Evolutionary conservation across 2,113 vertebrate genomes (phyloP).

Genomic region (Lagopus leucura): DNA sequence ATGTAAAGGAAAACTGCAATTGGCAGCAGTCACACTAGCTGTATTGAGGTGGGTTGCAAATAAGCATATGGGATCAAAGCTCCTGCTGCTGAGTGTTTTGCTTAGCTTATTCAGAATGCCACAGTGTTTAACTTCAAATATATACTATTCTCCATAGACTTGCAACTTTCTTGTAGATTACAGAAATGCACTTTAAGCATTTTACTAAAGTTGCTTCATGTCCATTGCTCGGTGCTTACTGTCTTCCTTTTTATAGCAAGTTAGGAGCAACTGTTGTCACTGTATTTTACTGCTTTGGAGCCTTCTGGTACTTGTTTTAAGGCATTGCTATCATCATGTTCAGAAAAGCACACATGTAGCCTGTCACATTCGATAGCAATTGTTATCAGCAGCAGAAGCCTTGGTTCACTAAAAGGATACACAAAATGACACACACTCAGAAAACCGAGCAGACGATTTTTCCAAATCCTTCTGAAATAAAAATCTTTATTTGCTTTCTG

Average conservation of each 20-base stretch:
- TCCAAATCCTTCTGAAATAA: not conserved
- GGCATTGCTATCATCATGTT: not conserved
- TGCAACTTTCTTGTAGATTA: not conserved
- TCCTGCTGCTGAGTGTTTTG: not conserved
- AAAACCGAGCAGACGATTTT: not conserved
- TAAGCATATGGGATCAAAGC: not conserved
- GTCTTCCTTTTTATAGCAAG: not conserved
- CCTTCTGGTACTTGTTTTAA: not conserved
- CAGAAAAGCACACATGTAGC: accelerated
- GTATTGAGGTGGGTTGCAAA: not conserved
- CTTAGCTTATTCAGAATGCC: not conserved
- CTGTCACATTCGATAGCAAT: slow-evolving; percentile 35
- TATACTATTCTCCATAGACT: not conserved
- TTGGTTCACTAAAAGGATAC: not conserved
- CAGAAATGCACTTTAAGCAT: not conserved
- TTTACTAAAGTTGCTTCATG: not conserved
- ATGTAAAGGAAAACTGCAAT: not conserved
- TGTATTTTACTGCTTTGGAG: not conserved
- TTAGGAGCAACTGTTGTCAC: not conserved
- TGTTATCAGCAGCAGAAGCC: slow-evolving; percentile 41
- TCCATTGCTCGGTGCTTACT: not conserved
- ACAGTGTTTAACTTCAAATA: not conserved
- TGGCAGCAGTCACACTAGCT: not conserved
- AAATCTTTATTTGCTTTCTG: not conserved
- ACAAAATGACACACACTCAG: not conserved